Base-by-base conservation (phyloP, 2,888 invertebrate species). In the Pseudococcus longispinus region DNA sequence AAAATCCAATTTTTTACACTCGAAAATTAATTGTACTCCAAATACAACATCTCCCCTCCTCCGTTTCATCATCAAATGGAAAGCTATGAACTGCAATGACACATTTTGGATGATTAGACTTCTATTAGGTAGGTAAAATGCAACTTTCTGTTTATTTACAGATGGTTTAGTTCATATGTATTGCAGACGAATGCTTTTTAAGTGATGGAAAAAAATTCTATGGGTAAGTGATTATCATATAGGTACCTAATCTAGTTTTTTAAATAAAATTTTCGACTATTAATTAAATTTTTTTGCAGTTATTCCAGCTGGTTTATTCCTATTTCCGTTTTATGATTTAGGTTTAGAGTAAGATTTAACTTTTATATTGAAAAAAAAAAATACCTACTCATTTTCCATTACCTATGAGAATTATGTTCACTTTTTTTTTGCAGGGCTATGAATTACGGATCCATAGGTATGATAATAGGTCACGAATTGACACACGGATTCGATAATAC, bases 401-500 rank as follows among this genome's bases (percentile, higher is more conserved):
- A 11, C 15, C 13, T 46, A 8, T n/a, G n/a, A 15, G n/a, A 55
- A 55, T 55, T 60, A 60, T 51, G 15, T 32, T 32, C 26, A 65
- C 0, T 70, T 80, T 20, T 80, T 42, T 42, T 20, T n/a, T 87
- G 29, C 88, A 90, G 90, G 80, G 89, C 90, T 11, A 65, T 90
- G 6, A 90, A 95, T 91, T 95, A 95, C 90, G 95, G 95, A 84
- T 94, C 94, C 0, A 94, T 96, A 89, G 96, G 96, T 87, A 95
- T 95, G 88, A 95, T 96, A 89, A 95, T 96, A 92, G 96, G 96
- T 13, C 96, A 96, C 90, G 96, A 96, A 91, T 93, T 96, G 44
- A 95, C 95, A 0, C 96, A 96, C 90, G 95, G 95, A 83, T 95
- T 95, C 90, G 95, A 95, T 89, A 95, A 95, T 90, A 18, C 90